These are phyloP conservation scores for Oreochromis spilurus DNA, from an alignment of 2,113 vertebrate genomes.

Conservation along the genomic window DNA sequence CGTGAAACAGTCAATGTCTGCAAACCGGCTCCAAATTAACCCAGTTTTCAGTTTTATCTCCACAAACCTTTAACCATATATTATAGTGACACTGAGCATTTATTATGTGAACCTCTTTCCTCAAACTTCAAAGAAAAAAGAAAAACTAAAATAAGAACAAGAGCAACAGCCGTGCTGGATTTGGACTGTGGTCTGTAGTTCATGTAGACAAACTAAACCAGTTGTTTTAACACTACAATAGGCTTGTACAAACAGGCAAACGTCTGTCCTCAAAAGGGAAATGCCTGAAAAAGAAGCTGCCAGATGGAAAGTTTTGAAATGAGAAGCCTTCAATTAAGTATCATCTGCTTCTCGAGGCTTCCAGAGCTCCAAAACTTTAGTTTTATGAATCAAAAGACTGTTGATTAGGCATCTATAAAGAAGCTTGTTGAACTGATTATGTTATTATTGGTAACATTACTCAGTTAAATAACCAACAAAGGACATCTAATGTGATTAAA, in stretches of 20 bases:
- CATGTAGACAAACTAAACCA: not conserved
- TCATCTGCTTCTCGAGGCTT: not conserved
- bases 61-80: conserved; percentile 35
- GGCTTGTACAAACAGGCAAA: conserved; percentile 4
- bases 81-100: not conserved
- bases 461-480: not conserved
- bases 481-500: not conserved
- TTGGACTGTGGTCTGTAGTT: not conserved
- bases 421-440: not conserved
- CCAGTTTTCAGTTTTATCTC: not conserved
- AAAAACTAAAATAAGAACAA: not conserved
- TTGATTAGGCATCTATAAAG: not conserved
- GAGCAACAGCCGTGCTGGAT: not conserved
- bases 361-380: not conserved
- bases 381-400: conserved; percentile 14
- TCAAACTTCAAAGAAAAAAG: not conserved
- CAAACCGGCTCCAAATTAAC: not conserved
- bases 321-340: conserved; percentile 35
- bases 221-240: not conserved
- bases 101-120: not conserved
- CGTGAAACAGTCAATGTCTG: not conserved
- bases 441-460: not conserved
- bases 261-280: not conserved
- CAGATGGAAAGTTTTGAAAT: conserved; percentile 7
- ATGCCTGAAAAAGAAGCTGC: not conserved